phyloP scores from a whole-genome alignment of 2,888 invertebrate species.

The Macrophya annulata region DNA sequence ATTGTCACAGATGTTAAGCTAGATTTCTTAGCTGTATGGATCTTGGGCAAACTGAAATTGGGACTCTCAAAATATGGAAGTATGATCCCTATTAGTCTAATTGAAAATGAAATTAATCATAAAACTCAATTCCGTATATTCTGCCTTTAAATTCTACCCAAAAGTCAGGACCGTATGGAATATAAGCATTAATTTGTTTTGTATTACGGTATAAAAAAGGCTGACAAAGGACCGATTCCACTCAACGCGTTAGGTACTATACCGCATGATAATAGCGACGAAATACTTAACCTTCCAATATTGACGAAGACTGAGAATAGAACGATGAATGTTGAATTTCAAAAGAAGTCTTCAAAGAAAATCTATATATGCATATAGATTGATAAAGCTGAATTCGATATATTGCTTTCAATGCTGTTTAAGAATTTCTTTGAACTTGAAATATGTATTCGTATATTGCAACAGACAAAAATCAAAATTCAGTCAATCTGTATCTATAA shows the following conservation, averaged over 20 bases:
- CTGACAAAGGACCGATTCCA: conserved; percentile 19
- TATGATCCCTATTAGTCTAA: neutral
- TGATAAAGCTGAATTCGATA: neutral
- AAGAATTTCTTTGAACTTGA: neutral
- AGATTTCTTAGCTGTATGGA: neutral
- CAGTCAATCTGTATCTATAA: neutral
- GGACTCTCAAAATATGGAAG: neutral
- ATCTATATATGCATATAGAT: neutral
- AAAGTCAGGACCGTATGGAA: neutral
- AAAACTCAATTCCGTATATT: neutral
- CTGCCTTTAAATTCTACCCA: neutral
- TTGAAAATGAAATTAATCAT: neutral
- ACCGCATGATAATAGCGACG: neutral
- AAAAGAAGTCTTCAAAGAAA: neutral
- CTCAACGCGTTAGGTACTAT: neutral
- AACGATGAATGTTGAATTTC: neutral
- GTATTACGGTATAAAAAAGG: neutral
- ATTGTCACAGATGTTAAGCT: neutral
- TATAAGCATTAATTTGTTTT: neutral
- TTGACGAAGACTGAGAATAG: conserved; percentile 12
- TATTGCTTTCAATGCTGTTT: neutral
- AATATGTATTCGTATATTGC: neutral
- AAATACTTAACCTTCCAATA: conserved; percentile 21
- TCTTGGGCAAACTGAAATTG: neutral
- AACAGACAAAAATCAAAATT: neutral